Base-by-base conservation (phyloP, 2,113 vertebrate genomes). In the Zosterops hypoxanthus region DNA sequence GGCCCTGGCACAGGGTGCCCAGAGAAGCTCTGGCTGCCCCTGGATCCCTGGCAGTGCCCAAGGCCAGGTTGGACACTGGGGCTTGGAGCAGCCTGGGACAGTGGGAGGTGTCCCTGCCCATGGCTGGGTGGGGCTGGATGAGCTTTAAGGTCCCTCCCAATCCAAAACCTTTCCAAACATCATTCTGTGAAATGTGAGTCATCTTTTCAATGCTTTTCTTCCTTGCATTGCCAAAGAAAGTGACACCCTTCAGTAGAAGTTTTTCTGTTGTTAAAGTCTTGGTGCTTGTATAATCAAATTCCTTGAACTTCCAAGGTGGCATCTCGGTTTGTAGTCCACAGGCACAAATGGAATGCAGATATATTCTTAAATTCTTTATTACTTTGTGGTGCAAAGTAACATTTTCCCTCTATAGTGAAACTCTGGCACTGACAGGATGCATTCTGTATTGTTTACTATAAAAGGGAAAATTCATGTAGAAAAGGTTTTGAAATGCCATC, bases 401-500 rank as follows among this genome's bases (percentile, higher is more conserved):
- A 61, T 90, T 95, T 93, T 90, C 65, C 44, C n/a, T n/a, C 78
- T 53, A 3, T 18, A 82, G 75, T 89, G 73, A 94, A 57, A 89
- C 9, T 46, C 68, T 79, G 39, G 71, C 68, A 72, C 85, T 21
- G 36, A 78, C 53, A 86, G 49, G 80, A 86, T 71, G 55, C 59
- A 68, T 94, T 90, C 63, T 92, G 49, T 80, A 92, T 61, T 97
- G 91, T 96, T 97, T 96, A 93, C 78, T 95, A 83, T 63, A 68
- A 94, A 95, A 95, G 18, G 53, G 68, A 97, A 92, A 86, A 88
- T 19, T 92, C 52, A 14, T 78, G 47, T 85, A 95, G 92, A 85
- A 96, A 96, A 93, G 81, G 55, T 65, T 86, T 89, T 86, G 69
- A 96, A 98, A 97, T 83, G 46, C 57, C 82, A 90, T 96, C 80